Evolutionary conservation across 2,113 vertebrate species (phyloP), one percentile per base, ranked within the genome.

Genomic region (Argyrosomus japonicus): DNA sequence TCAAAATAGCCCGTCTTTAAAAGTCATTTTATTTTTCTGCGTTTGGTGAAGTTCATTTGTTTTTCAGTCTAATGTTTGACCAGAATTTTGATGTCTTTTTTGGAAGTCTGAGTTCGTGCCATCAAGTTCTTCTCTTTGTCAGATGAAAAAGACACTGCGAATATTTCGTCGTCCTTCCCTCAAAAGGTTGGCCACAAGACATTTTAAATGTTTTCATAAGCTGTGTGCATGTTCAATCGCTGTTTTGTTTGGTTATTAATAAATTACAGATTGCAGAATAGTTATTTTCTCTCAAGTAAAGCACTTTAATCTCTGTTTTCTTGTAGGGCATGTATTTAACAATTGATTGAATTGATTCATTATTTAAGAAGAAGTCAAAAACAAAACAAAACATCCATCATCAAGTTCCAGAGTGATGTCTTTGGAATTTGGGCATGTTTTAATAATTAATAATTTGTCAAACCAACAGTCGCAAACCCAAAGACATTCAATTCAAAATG

Each of bases 1-100:
- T 81, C 50, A 80, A 60, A 85, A 69, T 56, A 60, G 71, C 68
- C 53, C 25, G 40, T 56, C 70, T 47, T 73, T 82, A 27, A 67
- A 72, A 75, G 23, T 50, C 56, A 6, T 68, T 72, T 47, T 29
- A 17, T 56, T 85, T 77, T 50, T 77, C 1, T 60, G n/a, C 36
- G 7, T 69, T 69, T 69, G 6, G 36, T 25, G 0, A 77, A 53
- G 10, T 73, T 50, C n/a, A 77, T 54, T 47, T 21, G 68, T 48
- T 2, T 62, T 62, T 79, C 8, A 27, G 14, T 60, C 40, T 60
- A 23, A 72, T 5, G 19, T 61, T 45, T 58, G 23, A 23, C 17
- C 60, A 57, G 5, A 0, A 64, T 57, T 47, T 18, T 65, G 27
- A 65, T 40, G 7, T 40, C 36, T 40, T 40, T 40, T 40, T 8